Evolutionary conservation across 2,797 vertebrate species (phyloP).

Genomic region (Lophius americanus): DNA sequence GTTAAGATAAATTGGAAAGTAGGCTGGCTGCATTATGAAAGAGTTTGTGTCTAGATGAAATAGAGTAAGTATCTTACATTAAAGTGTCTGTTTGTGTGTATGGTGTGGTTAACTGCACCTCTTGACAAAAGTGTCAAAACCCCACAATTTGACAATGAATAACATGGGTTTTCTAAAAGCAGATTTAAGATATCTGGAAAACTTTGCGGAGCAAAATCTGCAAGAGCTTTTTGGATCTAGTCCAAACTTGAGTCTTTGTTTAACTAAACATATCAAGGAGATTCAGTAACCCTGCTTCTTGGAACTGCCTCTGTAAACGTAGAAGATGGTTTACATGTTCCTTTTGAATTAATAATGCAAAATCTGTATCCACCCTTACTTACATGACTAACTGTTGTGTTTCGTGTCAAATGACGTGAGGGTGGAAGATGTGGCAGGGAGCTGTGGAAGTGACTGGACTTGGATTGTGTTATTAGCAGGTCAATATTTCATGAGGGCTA

Average conservation of each 20-base stretch:
- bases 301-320: slow-evolving; percentile 29
- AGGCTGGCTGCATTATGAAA: neutral
- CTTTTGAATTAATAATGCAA: slow-evolving; percentile 65
- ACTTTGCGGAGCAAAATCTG: neutral
- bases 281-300: neutral
- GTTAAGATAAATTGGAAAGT: neutral
- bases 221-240: neutral
- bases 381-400: slow-evolving; percentile 30
- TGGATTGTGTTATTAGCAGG: slow-evolving; percentile 50
- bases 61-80: slow-evolving; percentile 4
- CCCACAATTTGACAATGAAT: neutral
- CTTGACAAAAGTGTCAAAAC: too few relatives aligned
- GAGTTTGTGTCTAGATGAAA: slow-evolving; percentile 1
- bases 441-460: slow-evolving; percentile 26
- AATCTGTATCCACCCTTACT: slow-evolving; percentile 45
- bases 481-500: slow-evolving; percentile 60
- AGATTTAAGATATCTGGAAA: neutral
- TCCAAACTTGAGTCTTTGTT: neutral
- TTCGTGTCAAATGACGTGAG: slow-evolving; percentile 49
- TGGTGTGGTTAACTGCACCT: neutral
- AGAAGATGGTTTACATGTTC: slow-evolving; percentile 52
- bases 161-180: neutral
- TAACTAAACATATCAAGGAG: neutral
- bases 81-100: neutral
- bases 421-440: slow-evolving; percentile 29